Evolutionary conservation across 2,113 vertebrate genomes (phyloP).

Genomic region (Mus musculus): DNA sequence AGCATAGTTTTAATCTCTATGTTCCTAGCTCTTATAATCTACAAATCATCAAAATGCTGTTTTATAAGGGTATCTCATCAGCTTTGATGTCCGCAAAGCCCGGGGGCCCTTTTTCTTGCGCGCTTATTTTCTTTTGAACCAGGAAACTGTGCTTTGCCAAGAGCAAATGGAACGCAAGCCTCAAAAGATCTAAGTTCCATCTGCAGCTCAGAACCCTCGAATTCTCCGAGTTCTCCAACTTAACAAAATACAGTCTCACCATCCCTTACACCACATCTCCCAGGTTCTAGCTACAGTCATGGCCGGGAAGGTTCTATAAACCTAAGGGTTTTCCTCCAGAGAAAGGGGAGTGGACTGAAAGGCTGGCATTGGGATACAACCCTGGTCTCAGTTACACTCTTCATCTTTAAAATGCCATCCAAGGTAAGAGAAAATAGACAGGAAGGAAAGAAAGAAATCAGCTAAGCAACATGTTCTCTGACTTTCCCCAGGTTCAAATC

Average conservation of each 20-base stretch:
- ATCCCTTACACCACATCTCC: constrained; percentile 25
- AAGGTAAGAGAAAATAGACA: background rate
- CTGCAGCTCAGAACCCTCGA: constrained; percentile 71
- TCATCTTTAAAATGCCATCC: background rate
- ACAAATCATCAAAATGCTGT: constrained; percentile 77
- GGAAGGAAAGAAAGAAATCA: constrained; percentile 35
- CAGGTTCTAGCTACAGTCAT: constrained; percentile 23
- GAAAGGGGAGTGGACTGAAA: background rate
- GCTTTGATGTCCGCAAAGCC: constrained; percentile 81
- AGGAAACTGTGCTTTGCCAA: constrained; percentile 82
- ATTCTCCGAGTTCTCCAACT: constrained; percentile 71
- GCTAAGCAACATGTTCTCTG: constrained; percentile 47
- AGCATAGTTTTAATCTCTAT: constrained; percentile 74
- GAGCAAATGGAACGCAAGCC: constrained; percentile 76
- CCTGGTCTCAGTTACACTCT: background rate
- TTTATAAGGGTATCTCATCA: constrained; percentile 73
- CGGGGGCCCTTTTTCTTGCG: constrained; percentile 59
- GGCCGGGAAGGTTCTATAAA: background rate
- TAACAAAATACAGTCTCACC: constrained; percentile 46
- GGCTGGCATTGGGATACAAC: background rate
- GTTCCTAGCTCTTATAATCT: constrained; percentile 73
- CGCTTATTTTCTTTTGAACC: constrained; percentile 84
- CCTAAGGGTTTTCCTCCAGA: background rate
- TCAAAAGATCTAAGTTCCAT: constrained; percentile 76
- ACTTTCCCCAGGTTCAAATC: constrained; percentile 77